A percentile compares a stretch with the other conserved stretches of the same genome.
Evolutionary conservation across 2,113 vertebrate species (phyloP).

Genomic region (Columba livia): DNA sequence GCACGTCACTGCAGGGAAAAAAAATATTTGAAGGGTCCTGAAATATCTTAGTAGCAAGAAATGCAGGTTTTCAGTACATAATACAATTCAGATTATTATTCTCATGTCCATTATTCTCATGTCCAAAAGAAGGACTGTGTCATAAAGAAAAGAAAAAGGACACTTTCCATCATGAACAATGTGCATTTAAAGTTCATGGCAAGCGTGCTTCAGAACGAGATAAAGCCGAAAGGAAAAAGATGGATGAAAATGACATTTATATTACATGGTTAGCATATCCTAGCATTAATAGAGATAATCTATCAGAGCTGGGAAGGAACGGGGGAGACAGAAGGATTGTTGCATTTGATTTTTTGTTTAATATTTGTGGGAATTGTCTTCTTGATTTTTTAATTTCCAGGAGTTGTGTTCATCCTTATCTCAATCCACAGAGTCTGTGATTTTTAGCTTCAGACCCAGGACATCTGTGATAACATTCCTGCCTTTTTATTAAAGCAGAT

Average conservation of each 20-base stretch:
- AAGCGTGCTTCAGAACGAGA: neutral
- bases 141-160: neutral
- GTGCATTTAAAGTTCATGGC: neutral
- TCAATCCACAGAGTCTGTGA: neutral
- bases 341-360: neutral
- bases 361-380: neutral
- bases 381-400: conserved; percentile 27
- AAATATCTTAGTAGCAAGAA: neutral
- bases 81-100: neutral
- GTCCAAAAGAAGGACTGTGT: neutral
- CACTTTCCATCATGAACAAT: neutral
- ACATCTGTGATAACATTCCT: neutral
- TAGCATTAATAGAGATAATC: neutral
- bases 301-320: neutral
- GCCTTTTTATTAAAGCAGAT: neutral
- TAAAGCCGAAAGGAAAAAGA: neutral
- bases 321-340: neutral
- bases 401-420: neutral
- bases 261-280: neutral
- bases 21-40: neutral
- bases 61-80: neutral
- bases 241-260: conserved; percentile 9
- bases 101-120: neutral
- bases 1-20: neutral
- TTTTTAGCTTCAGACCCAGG: neutral